These are phyloP conservation scores for Rhadinocentrus ornatus DNA, from an alignment of 2,797 vertebrate genomes.

Conservation along the genomic window DNA sequence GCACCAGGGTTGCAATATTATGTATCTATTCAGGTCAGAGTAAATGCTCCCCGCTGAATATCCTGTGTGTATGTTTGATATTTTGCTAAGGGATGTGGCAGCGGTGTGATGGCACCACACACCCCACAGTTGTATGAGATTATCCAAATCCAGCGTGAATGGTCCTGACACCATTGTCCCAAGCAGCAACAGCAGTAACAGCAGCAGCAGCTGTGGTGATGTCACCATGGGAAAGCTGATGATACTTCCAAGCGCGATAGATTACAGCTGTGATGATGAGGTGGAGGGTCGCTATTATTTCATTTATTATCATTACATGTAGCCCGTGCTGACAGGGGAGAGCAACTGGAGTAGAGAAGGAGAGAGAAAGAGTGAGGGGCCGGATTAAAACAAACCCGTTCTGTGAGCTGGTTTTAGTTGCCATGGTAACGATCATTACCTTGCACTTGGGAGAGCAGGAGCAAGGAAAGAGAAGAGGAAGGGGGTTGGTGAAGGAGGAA, in stretches of 20 bases:
- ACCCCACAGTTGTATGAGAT: slow-evolving; percentile 75
- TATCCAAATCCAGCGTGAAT: slow-evolving; percentile 82
- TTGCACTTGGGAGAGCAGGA: slow-evolving; percentile 86
- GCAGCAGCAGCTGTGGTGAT: slow-evolving; percentile 42
- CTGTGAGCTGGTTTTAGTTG: slow-evolving; percentile 87
- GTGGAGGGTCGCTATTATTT: slow-evolving; percentile 76
- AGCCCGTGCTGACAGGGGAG: slow-evolving; percentile 75
- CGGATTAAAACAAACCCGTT: slow-evolving; percentile 86
- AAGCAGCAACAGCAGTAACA: slow-evolving; percentile 39
- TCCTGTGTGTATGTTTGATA: slow-evolving; percentile 39
- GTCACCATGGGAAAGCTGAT: slow-evolving; percentile 65
- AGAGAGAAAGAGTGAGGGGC: slow-evolving; percentile 58
- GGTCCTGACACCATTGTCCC: slow-evolving; percentile 80
- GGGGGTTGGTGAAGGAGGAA: slow-evolving; percentile 35
- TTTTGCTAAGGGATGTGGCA: slow-evolving; percentile 62
- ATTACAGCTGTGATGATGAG: slow-evolving; percentile 78
- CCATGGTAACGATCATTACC: slow-evolving; percentile 88
- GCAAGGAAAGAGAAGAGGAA: slow-evolving; percentile 65
- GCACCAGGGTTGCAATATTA: slow-evolving; percentile 21
- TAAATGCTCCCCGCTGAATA: slow-evolving; percentile 41
- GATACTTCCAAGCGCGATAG: slow-evolving; percentile 73
- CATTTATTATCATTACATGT: slow-evolving; percentile 81
- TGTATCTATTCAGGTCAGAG: slow-evolving; percentile 36
- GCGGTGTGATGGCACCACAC: slow-evolving; percentile 67
- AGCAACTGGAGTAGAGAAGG: slow-evolving; percentile 42